These are phyloP conservation scores for Clanis bilineata DNA, from an alignment of 2,888 invertebrate genomes.

Conservation along the genomic window DNA sequence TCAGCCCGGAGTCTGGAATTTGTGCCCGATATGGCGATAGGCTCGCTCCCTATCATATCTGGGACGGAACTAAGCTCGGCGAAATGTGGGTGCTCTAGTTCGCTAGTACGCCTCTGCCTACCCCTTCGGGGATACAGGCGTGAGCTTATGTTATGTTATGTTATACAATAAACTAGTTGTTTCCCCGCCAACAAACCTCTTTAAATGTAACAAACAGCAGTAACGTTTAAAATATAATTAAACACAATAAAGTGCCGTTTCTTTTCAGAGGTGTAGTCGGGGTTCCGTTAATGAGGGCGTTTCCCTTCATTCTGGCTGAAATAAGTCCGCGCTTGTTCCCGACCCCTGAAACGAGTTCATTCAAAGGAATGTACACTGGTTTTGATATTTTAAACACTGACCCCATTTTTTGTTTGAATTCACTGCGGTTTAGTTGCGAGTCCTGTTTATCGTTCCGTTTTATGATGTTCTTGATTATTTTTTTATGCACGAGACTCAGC, in stretches of 20 bases:
- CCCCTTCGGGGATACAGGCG: too few relatives aligned
- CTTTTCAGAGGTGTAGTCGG: not conserved
- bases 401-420: not conserved
- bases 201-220: not conserved
- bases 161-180: too few relatives aligned
- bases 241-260: conserved; percentile 9
- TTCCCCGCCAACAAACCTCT: not conserved
- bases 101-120: not conserved
- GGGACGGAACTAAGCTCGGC: too few relatives aligned
- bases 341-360: not conserved
- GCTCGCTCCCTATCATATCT: too few relatives aligned
- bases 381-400: conserved; percentile 9
- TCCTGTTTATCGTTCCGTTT: not conserved
- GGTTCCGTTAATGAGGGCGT: conserved; percentile 3
- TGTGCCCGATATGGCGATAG: too few relatives aligned
- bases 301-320: not conserved
- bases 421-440: not conserved
- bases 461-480: not conserved
- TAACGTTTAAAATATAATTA: conserved; percentile 10
- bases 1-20: too few relatives aligned
- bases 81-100: not conserved
- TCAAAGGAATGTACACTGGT: not conserved
- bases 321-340: not conserved
- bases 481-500: not conserved
- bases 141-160: too few relatives aligned